These are phyloP conservation scores for Pantherophis guttatus DNA, from an alignment of 2,113 vertebrate genomes.

Conservation along the genomic window DNA sequence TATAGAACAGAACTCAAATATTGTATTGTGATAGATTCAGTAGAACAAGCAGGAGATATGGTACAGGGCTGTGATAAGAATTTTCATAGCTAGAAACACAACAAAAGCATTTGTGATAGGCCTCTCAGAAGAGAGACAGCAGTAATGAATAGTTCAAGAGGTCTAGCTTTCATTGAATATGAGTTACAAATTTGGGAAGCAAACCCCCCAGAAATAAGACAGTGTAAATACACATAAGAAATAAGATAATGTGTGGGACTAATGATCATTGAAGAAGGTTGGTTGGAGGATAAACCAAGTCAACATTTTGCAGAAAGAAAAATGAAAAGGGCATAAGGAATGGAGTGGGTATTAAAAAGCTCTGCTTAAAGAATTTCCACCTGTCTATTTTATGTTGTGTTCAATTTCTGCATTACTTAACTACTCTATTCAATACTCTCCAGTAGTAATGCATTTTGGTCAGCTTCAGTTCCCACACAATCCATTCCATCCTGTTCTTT, in stretches of 20 bases:
- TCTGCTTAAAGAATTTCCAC: not conserved
- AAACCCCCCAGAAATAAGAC: not conserved
- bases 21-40: not conserved
- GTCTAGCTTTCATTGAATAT: not conserved
- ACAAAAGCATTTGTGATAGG: not conserved
- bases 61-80: conserved; percentile 10
- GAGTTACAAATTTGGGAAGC: not conserved
- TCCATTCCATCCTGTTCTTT: not conserved
- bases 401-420: too few relatives aligned
- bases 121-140: not conserved
- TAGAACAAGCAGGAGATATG: not conserved
- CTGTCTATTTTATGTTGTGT: not conserved
- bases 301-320: not conserved
- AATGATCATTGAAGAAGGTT: not conserved
- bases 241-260: not conserved
- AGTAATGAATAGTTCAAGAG: not conserved
- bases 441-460: not conserved
- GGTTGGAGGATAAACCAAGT: not conserved
- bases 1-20: not conserved
- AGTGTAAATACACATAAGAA: not conserved
- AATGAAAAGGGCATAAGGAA: not conserved
- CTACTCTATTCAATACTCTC: not conserved
- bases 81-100: conserved; percentile 25
- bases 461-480: not conserved
- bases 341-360: not conserved